Evolutionary conservation across 2,888 invertebrate genomes (phyloP).

Genomic region (Pyrochroa serraticornis): DNA sequence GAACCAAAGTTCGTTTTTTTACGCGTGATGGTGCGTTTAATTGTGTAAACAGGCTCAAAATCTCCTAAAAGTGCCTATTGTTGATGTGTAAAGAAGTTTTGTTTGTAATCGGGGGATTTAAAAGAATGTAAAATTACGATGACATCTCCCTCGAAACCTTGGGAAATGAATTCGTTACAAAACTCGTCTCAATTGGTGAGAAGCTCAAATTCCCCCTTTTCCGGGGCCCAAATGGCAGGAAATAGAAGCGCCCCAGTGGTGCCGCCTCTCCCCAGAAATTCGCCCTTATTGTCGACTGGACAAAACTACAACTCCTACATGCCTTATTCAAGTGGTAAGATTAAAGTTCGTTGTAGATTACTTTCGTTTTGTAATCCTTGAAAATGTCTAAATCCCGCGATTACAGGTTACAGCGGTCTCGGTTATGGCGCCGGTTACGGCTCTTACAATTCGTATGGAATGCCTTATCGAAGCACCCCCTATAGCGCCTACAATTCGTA

Average conservation of each 20-base stretch:
- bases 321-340: constrained; percentile 40
- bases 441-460: constrained; percentile 45
- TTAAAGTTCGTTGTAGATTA: not conserved
- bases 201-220: constrained; percentile 35
- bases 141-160: constrained; percentile 50
- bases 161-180: constrained; percentile 46
- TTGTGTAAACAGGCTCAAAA: too few relatives aligned
- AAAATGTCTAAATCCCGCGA: not conserved
- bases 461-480: constrained; percentile 42
- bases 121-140: constrained; percentile 34
- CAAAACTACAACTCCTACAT: constrained; percentile 37
- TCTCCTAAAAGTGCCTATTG: too few relatives aligned
- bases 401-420: constrained; percentile 25
- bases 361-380: not conserved
- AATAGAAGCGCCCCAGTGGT: constrained; percentile 49
- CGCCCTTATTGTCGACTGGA: constrained; percentile 29
- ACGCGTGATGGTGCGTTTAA: too few relatives aligned
- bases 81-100: not conserved
- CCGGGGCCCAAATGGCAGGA: constrained; percentile 30
- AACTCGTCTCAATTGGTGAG: constrained; percentile 40
- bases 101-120: not conserved
- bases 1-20: too few relatives aligned
- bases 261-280: constrained; percentile 53
- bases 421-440: constrained; percentile 44
- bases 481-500: constrained; percentile 47